Base-by-base conservation (phyloP, 2,888 invertebrate genomes). In the Theodoxus fluviatilis region DNA sequence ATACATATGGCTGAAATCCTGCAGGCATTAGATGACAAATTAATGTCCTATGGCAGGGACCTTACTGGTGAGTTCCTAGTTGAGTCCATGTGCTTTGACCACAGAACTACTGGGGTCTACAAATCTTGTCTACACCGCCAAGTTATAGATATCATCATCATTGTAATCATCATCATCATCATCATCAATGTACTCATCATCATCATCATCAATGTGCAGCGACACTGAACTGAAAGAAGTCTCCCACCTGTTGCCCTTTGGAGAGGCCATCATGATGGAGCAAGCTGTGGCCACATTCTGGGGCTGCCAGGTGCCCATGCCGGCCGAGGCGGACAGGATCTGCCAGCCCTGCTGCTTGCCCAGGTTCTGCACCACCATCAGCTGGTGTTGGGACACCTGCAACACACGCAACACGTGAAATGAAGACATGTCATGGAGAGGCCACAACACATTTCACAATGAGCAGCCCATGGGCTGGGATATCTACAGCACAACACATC, bases 311-410 rank as follows among this genome's bases (percentile, higher is more conserved):
- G 94, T 91, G 28, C 95, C 95, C 72, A 96, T 90, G 86, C 93
- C 91, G 81, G 94, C 83, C 66, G 85, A 95, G 83, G 94, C 94
- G 6, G 96, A 94, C 66, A 97, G 89, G 70, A 94, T 92, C 81
- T 95, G 94, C 97, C 97, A 98, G 12, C 96, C 96, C 94, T 97
- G 95, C 80, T 94, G 93, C 79, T 96, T 94, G 0, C 95, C 95
- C 74, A 98, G 90, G 68, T 93, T 92, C 84, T 96, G 94, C 15
- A 96, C 93, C 0, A 95, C 94, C 65, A 92, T 92, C 83, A 97
- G 94, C 89, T 97, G 96, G 88, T 98, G 97, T 80, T 96, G 96
- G 86, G 95, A 94, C 73, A 96, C 95, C 93, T 93, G 85, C 15
- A 73, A 74, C 40, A 71, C 37, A 71, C 67, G 67, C 2, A 22